Evolutionary conservation across 2,888 invertebrate species (phyloP), one percentile per base, ranked within the genome.

Genomic region (Sinopyrophorus schimmeli): DNA sequence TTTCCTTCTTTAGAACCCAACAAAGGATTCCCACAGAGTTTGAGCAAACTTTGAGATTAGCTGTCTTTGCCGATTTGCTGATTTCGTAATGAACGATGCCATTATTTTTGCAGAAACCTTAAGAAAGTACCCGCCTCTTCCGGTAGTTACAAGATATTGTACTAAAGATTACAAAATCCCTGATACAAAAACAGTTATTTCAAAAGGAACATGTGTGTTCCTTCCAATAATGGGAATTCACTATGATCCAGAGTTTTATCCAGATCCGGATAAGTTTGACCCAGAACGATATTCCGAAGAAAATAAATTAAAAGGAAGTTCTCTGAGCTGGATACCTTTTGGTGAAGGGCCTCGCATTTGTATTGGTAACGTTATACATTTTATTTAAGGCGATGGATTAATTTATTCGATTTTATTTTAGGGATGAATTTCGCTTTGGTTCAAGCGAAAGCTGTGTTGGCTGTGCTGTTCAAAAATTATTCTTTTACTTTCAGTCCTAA

Each of bases 71-170:
- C n/a, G n/a, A n/a, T n/a, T n/a, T n/a, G n/a, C n/a, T n/a, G n/a
- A n/a, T n/a, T n/a, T n/a, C n/a, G n/a, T n/a, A n/a, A n/a, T n/a
- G n/a, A n/a, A n/a, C n/a, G n/a, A n/a, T n/a, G n/a, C n/a, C n/a
- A n/a, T n/a, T n/a, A n/a, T n/a, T n/a, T n/a, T n/a, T n/a, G n/a
- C n/a, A 67, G 73, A 74, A 60, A 66, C 71, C 0, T 54, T 73
- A 9, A 57, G 74, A 9, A 60, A 67, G 30, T 68, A 68, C 47
- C 69, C 73, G 3, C 65, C 69, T 4, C 59, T 65, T 2, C 43
- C 61, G 1, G 42, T 61, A 3, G 24, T 66, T 12, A 46, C 50
- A 30, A 48, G 48, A 18, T 27, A 51, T 12, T 58, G 60, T 37
- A 59, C 58, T 3, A 44, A 55, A 20, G 26, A 34, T n/a, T 72